These are phyloP conservation scores for Zosterops hypoxanthus DNA, from an alignment of 2,113 vertebrate species.

Conservation along the genomic window DNA sequence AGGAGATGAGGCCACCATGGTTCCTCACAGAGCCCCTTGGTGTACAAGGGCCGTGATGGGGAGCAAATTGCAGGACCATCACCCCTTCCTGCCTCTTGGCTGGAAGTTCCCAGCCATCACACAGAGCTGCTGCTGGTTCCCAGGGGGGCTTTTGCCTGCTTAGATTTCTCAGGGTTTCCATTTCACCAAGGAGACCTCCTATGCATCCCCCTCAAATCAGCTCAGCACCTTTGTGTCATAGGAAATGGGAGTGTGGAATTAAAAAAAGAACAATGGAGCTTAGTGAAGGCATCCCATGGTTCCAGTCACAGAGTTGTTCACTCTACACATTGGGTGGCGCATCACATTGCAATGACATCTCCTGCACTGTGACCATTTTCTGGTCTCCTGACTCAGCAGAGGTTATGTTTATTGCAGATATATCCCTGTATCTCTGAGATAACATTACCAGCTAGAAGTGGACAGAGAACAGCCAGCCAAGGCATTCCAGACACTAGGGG, in stretches of 20 bases:
- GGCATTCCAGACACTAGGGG: neutral
- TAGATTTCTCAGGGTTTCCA: neutral
- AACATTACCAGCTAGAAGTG: neutral
- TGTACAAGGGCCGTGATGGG: fast-evolving
- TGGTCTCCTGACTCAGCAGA: neutral
- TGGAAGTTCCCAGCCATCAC: neutral
- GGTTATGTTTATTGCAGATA: neutral
- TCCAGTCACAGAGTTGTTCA: neutral
- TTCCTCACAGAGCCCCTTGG: neutral
- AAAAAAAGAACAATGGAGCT: neutral
- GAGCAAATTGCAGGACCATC: neutral
- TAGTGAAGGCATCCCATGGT: neutral
- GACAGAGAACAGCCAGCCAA: neutral
- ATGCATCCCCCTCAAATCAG: neutral
- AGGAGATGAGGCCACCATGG: neutral
- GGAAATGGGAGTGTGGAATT: neutral
- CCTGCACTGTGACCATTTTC: neutral
- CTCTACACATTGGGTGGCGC: neutral
- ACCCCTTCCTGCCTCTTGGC: neutral
- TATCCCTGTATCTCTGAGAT: neutral
- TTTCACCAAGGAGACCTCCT: neutral
- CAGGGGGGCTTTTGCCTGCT: fast-evolving
- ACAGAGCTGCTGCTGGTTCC: fast-evolving
- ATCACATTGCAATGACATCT: neutral
- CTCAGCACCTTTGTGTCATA: neutral